phyloP scores from a whole-genome alignment of 2,113 vertebrate species.

The Eonycteris spelaea region DNA sequence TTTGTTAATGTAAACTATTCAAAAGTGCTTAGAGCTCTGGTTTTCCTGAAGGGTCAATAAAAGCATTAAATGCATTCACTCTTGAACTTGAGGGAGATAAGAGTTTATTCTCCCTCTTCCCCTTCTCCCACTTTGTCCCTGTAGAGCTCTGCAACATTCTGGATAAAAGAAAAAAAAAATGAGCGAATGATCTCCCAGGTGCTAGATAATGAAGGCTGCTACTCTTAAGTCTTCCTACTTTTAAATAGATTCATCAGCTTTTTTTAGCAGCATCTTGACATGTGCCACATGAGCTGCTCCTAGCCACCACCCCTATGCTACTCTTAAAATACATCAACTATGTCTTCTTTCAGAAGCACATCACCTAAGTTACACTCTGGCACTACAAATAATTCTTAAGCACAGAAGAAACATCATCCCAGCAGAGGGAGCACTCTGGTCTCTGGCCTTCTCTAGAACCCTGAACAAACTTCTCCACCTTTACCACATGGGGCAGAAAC shows the following conservation, averaged over 20 bases:
- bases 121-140: background rate
- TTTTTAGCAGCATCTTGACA: background rate
- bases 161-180: background rate
- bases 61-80: background rate
- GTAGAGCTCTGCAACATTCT: background rate
- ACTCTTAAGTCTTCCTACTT: background rate
- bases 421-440: background rate
- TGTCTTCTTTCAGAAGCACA: background rate
- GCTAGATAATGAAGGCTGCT: background rate
- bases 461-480: background rate
- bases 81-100: background rate
- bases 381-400: background rate
- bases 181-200: background rate
- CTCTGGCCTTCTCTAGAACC: background rate
- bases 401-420: background rate
- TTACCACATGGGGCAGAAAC: background rate
- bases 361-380: background rate
- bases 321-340: background rate
- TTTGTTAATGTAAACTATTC: background rate
- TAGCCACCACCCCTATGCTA: background rate
- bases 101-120: background rate
- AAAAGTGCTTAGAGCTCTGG: background rate
- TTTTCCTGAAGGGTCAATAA: background rate
- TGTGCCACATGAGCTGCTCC: background rate
- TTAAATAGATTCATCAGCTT: background rate